phyloP scores from a whole-genome alignment of 2,797 vertebrate genomes.

The Argya squamiceps region DNA sequence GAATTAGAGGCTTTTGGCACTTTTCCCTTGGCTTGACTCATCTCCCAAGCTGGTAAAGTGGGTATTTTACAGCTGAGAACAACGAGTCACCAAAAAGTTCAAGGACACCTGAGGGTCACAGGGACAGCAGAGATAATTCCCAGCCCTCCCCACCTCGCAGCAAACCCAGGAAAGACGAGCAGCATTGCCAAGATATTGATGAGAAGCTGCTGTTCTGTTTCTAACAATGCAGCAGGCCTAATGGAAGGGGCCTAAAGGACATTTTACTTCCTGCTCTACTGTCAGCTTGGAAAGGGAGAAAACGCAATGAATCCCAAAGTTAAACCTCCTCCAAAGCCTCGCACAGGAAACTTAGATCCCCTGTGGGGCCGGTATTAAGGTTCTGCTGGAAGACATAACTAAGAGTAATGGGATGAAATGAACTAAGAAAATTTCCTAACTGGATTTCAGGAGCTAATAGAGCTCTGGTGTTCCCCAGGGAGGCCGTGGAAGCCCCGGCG shows the following conservation, averaged over 20 bases:
- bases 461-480: slow-evolving; percentile 55
- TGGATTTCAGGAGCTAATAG: slow-evolving; percentile 68
- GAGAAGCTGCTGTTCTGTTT: slow-evolving; percentile 36
- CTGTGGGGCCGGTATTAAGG: slow-evolving; percentile 48
- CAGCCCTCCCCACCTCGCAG: not conserved
- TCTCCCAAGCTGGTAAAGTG: not conserved
- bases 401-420: slow-evolving; percentile 71
- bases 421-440: slow-evolving; percentile 70
- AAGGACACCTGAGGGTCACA: not conserved
- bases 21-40: not conserved
- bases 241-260: slow-evolving; percentile 49
- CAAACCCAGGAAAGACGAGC: not conserved
- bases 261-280: slow-evolving; percentile 60
- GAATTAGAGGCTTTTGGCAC: not conserved
- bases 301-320: slow-evolving; percentile 59
- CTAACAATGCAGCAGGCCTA: slow-evolving; percentile 10
- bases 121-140: not conserved
- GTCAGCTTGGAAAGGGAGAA: slow-evolving; percentile 37
- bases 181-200: not conserved
- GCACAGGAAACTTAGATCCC: slow-evolving; percentile 63
- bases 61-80: not conserved
- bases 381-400: slow-evolving; percentile 63
- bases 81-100: not conserved
- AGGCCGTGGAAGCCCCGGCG: slow-evolving; percentile 46
- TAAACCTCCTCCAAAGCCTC: slow-evolving; percentile 48